These are phyloP conservation scores for Taphrorychus bicolor DNA, from an alignment of 2,888 invertebrate species.

Conservation along the genomic window DNA sequence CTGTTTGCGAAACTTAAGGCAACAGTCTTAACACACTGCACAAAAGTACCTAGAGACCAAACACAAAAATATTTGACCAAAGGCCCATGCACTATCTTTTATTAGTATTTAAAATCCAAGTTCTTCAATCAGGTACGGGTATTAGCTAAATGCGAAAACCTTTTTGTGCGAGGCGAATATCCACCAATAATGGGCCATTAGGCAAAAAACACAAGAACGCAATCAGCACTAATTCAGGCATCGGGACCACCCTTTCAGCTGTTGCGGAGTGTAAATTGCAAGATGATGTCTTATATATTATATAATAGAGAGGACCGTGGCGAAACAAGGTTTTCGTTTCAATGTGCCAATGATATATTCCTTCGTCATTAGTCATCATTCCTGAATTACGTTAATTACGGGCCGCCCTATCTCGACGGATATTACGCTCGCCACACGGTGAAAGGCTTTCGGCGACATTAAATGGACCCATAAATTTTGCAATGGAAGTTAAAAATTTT, in stretches of 20 bases:
- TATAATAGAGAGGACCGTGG: slow-evolving; percentile 41
- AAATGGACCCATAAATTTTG: slow-evolving; percentile 33
- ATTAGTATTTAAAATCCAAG: too few relatives aligned
- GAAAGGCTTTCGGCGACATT: slow-evolving; percentile 32
- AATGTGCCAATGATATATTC: slow-evolving; percentile 58
- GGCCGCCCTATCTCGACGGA: slow-evolving; percentile 46
- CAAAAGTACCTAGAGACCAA: too few relatives aligned
- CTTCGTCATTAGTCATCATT: slow-evolving; percentile 61
- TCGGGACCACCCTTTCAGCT: slow-evolving; percentile 40
- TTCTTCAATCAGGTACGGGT: slow-evolving; percentile 5
- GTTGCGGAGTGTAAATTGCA: slow-evolving; percentile 32
- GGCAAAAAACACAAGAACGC: slow-evolving; percentile 53
- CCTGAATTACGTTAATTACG: slow-evolving; percentile 60
- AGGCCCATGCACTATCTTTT: too few relatives aligned
- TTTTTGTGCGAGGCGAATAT: slow-evolving; percentile 26
- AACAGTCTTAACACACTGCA: too few relatives aligned
- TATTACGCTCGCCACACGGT: slow-evolving; percentile 42
- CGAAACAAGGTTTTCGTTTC: slow-evolving; percentile 58
- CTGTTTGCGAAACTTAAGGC: too few relatives aligned
- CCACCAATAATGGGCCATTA: slow-evolving; percentile 47
- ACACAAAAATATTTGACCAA: too few relatives aligned
- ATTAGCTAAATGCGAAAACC: slow-evolving; percentile 18
- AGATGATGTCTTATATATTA: slow-evolving; percentile 42
- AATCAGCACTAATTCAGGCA: slow-evolving; percentile 48
- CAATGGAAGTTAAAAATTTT: slow-evolving; percentile 21